Base-by-base conservation (phyloP, 2,888 invertebrate species). In the Orthonychiurus folsomi region DNA sequence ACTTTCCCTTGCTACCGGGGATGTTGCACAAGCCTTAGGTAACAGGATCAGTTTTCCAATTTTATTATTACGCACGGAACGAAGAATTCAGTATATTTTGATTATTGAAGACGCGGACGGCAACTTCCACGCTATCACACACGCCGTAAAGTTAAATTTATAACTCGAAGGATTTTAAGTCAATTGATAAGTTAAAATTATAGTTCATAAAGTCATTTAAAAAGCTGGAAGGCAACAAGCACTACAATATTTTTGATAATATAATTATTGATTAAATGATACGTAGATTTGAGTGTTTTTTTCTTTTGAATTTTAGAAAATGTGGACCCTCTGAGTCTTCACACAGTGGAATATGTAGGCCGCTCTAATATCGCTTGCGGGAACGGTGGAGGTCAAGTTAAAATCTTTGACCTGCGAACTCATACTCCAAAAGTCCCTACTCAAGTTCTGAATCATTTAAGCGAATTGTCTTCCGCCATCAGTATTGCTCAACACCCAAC, bases 401-500 rank as follows among this genome's bases (percentile, higher is more conserved):
- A 72, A 61, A 48, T 70, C 18, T 72, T 69, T 68, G 72, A 72
- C 61, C 60, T 72, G n/a, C 61, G 72, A 18, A 23, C n/a, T 21
- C 56, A 60, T 47, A 27, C 48, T 1, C 50, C 48, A 15, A 59
- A 24, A 21, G 56, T 63, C 47, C 67, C 69, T 2, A 23, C 25
- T 1, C 64, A 67, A 52, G 65, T 63, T 2, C 54, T 72, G 56
- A 60, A 67, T 9, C 56, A 66, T 3, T 65, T 69, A 53, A 71
- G 70, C 54, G 65, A 67, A 56, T 56, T 71, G 25, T 68, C 68
- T 54, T 67, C 69, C 37, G 67, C 66, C 3, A 67, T 66, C 18
- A 72, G 69, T 48, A 63, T 72, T 27, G 68, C 69, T 25, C 69
- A 67, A 53, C 71, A 72, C 63, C 70, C 72, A 1, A 62, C 70